These are phyloP conservation scores for Ochropleura leucogaster DNA, from an alignment of 2,888 invertebrate genomes.

Conservation along the genomic window DNA sequence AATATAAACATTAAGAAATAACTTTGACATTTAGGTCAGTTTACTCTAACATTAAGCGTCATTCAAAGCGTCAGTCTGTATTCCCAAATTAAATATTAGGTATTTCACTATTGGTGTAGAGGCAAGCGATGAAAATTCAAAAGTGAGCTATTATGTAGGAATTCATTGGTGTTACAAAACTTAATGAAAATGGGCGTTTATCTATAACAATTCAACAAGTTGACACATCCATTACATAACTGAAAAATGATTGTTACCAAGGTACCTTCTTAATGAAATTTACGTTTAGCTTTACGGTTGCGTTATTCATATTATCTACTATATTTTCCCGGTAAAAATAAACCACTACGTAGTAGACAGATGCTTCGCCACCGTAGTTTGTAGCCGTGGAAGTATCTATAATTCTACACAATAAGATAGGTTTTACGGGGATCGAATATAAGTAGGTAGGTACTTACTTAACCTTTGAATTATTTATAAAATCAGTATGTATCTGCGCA, in stretches of 20 bases:
- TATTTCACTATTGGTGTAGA: background rate
- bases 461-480: slow-evolving; percentile 34
- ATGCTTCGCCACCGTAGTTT: background rate
- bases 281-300: background rate
- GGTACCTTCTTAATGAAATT: background rate
- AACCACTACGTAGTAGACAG: background rate
- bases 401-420: slow-evolving; percentile 6
- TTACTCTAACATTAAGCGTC: no score
- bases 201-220: background rate
- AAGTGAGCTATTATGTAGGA: background rate
- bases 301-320: background rate
- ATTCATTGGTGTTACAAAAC: background rate
- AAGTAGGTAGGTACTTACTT: no score
- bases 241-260: background rate
- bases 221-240: background rate
- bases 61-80: no score
- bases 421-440: background rate
- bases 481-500: slow-evolving; percentile 35
- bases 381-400: background rate
- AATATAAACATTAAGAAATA: no score
- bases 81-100: no score
- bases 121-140: background rate
- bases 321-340: background rate
- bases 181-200: background rate
- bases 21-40: no score